Conservation (phyloP, 2,113 vertebrate genomes). For the Cyprinodon tularosa region DNA sequence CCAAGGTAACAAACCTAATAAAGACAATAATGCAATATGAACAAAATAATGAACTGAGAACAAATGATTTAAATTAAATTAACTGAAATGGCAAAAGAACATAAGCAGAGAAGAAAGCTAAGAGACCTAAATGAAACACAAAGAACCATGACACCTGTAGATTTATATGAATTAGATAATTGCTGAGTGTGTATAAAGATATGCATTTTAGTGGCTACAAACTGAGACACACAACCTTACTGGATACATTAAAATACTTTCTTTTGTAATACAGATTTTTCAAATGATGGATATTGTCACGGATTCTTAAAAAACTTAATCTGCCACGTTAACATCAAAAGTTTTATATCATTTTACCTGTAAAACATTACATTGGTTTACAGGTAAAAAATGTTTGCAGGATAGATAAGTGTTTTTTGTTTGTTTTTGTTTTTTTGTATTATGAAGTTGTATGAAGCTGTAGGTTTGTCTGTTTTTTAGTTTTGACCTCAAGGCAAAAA, state of each 20-base stretch:
- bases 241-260: not conserved
- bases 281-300: not conserved
- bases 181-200: not conserved
- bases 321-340: too few relatives aligned
- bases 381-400: not conserved
- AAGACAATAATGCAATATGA: too few relatives aligned
- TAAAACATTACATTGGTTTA: too few relatives aligned
- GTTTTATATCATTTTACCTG: too few relatives aligned
- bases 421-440: not conserved
- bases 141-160: too few relatives aligned
- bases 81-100: too few relatives aligned
- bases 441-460: not conserved
- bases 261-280: not conserved
- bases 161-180: too few relatives aligned
- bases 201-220: not conserved
- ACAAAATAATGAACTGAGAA: too few relatives aligned
- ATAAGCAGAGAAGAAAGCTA: not conserved
- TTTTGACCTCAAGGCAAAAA: not conserved
- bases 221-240: not conserved
- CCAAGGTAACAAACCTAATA: too few relatives aligned
- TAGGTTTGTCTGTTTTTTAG: not conserved
- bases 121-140: not conserved
- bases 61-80: too few relatives aligned
- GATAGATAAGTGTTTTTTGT: not conserved
- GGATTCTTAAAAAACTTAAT: too few relatives aligned